A percentile compares a stretch with the other conserved stretches of the same genome.
Evolutionary conservation across 2,113 vertebrate species (phyloP).

Genomic region (Cyprichromis sp.): DNA sequence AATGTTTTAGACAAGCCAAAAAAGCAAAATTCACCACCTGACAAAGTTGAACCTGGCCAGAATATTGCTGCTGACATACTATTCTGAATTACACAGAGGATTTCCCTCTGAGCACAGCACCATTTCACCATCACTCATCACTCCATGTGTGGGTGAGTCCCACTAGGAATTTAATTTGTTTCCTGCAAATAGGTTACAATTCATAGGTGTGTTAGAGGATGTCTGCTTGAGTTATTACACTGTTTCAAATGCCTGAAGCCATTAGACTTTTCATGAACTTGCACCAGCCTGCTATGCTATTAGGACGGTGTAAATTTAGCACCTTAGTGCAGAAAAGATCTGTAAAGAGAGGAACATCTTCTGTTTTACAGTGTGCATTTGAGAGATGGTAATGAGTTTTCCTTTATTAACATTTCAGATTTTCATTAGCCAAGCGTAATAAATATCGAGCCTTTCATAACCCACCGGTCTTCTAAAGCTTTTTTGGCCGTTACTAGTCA

Average conservation of each 20-base stretch:
- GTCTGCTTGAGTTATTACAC: constrained; percentile 42
- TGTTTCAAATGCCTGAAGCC: constrained; percentile 32
- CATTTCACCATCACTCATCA: constrained; percentile 18
- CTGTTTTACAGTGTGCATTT: neutral
- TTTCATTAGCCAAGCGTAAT: neutral
- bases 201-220: constrained; percentile 28
- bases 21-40: neutral
- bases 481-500: neutral
- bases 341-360: neutral
- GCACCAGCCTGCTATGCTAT: neutral
- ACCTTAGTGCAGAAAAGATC: neutral
- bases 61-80: neutral
- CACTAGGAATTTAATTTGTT: constrained; percentile 26
- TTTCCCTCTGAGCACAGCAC: neutral
- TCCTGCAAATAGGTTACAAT: constrained; percentile 39
- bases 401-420: neutral
- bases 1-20: neutral
- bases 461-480: neutral
- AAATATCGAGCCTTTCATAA: neutral
- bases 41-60: neutral
- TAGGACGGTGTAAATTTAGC: constrained; percentile 9
- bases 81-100: constrained; percentile 4
- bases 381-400: neutral
- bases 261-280: constrained; percentile 24
- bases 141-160: constrained; percentile 20